Evolutionary conservation across 2,113 vertebrate species (phyloP).

Genomic region (Myocastor coypus): DNA sequence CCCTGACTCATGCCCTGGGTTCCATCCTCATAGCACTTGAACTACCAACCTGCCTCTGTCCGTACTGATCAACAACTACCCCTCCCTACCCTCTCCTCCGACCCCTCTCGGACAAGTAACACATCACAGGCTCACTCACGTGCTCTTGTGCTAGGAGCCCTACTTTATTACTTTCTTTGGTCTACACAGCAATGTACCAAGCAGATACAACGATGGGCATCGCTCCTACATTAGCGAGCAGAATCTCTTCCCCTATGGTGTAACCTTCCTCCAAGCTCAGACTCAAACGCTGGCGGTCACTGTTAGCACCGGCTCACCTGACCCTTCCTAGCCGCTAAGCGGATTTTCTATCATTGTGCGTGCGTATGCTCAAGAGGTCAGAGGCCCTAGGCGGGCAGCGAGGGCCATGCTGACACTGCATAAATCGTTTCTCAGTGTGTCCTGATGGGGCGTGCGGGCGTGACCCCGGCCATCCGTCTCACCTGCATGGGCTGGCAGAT

Average conservation of each 20-base stretch:
- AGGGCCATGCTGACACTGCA: neutral
- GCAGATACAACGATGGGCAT: neutral
- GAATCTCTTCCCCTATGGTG: neutral
- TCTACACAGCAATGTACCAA: neutral
- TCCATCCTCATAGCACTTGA: neutral
- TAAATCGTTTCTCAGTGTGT: neutral
- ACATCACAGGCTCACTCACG: neutral
- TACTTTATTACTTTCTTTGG: neutral
- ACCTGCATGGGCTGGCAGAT: conserved; percentile 97
- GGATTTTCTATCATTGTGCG: neutral
- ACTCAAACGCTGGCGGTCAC: too few species aligned
- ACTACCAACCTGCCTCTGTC: neutral
- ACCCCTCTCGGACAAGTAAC: neutral
- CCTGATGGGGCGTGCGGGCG: neutral
- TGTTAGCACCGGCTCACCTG: too few species aligned
- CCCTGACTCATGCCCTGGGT: neutral
- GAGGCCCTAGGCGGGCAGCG: neutral
- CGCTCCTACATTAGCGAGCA: neutral
- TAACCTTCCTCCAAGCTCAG: neutral
- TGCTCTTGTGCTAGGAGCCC: neutral
- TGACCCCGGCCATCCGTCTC: neutral
- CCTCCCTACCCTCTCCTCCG: neutral
- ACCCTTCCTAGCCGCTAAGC: neutral
- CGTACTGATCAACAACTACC: neutral
- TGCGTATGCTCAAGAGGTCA: neutral